Evolutionary conservation across 2,113 vertebrate genomes (phyloP).

Genomic region (Hyperopisus bebe): DNA sequence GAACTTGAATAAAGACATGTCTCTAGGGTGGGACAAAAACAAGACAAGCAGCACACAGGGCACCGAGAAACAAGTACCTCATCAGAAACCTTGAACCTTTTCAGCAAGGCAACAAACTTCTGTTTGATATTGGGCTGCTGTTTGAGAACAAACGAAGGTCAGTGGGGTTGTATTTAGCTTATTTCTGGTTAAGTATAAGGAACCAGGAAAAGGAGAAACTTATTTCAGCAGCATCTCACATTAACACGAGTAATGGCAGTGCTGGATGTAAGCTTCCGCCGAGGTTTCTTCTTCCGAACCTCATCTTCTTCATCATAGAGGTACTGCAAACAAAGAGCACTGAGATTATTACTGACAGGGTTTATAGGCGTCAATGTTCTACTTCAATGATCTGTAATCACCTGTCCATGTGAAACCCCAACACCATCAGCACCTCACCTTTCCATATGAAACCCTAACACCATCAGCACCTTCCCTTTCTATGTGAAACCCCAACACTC

Average conservation of each 20-base stretch:
- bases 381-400: background rate
- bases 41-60: background rate
- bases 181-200: background rate
- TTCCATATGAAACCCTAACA: background rate
- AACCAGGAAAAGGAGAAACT: background rate
- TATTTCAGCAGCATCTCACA: background rate
- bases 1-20: background rate
- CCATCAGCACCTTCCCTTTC: background rate
- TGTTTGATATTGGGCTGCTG: slow-evolving; percentile 20
- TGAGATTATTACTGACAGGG: background rate
- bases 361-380: background rate
- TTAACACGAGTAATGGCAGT: slow-evolving; percentile 77
- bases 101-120: slow-evolving; percentile 35
- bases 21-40: background rate
- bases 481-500: background rate
- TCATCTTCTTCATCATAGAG: slow-evolving; percentile 82
- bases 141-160: background rate
- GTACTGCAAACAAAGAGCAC: slow-evolving; percentile 57
- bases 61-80: background rate
- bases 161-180: background rate
- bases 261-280: slow-evolving; percentile 62
- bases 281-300: slow-evolving; percentile 80
- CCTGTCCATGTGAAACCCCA: background rate
- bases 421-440: background rate
- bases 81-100: slow-evolving; percentile 32